Evolutionary conservation across 2,888 invertebrate species (phyloP), one percentile per base, ranked within the genome.

Genomic region (Tetramorium bicarinatum): DNA sequence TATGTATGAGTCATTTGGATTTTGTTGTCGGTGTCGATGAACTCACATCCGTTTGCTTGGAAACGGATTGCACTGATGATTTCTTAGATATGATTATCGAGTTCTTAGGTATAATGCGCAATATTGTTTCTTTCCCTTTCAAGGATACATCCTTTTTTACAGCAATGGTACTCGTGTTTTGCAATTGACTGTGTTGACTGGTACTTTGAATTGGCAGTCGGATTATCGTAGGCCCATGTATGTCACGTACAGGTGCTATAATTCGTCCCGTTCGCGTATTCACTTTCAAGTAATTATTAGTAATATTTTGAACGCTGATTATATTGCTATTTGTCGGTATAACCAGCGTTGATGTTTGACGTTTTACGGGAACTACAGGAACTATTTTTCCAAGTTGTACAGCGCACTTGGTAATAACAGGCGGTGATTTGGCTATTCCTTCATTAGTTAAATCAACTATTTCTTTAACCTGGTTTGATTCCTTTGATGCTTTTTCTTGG

Each of bases 391-490:
- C 81, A 13, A 64, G 18, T 29, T 80, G 64, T 69, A 84, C 38
- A 15, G 38, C 13, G 9, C 59, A 54, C 11, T 80, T 80, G 3
- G 61, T 11, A 34, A 44, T 4, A 34, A 49, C 8, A 6, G 59
- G 13, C 6, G 9, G 0, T 25, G 34, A 0, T 13, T 61, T 75
- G 13, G 18, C 13, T 4, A 29, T n/a, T 9, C 9, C 47, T 3
- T 89, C 86, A 18, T 66, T 29, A 0, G 91, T 91, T 1, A 89
- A 84, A 80, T 89, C 90, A 44, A 87, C n/a, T 38, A 83, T 64
- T 0, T 64, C 77, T 56, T 67, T 54, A 21, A 29, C 59, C 56
- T 75, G 18, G 9, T 64, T 47, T 47, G 2, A 38, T 83, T 4
- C 9, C 25, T 66, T 61, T 52, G 72, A 64, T 8, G 54, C 25